phyloP scores from a whole-genome alignment of 2,797 vertebrate genomes.

The Kryptolebias ocellatus region DNA sequence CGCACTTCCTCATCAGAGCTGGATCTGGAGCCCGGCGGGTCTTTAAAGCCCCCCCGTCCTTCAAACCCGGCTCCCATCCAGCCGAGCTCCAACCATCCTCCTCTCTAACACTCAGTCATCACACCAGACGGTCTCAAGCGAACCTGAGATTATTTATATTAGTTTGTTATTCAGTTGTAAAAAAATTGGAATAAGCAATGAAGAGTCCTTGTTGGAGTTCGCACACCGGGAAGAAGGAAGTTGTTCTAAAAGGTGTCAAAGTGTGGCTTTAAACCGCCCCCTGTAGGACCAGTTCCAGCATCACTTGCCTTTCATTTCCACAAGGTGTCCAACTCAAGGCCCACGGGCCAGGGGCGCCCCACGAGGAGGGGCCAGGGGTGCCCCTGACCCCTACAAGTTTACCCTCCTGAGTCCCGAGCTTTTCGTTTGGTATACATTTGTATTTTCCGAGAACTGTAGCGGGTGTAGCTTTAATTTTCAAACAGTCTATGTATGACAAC shows the following conservation, averaged over 20 bases:
- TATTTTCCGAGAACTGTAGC: too few relatives aligned
- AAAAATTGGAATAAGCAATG: background rate
- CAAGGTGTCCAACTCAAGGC: background rate
- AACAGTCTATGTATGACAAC: too few relatives aligned
- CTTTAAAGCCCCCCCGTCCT: slow-evolving; percentile 30
- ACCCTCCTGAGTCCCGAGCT: too few relatives aligned
- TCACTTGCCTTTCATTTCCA: slow-evolving; percentile 21
- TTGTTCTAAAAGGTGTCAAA: slow-evolving; percentile 20
- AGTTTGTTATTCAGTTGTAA: background rate
- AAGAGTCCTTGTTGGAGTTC: background rate
- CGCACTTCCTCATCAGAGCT: slow-evolving; percentile 64
- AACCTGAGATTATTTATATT: slow-evolving; percentile 9
- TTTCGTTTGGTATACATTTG: too few relatives aligned
- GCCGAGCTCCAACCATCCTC: too few relatives aligned
- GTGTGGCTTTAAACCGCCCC: slow-evolving; percentile 56
- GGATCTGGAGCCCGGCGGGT: slow-evolving; percentile 7
- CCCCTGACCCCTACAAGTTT: too few relatives aligned
- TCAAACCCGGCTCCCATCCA: background rate
- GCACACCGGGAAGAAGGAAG: slow-evolving; percentile 50
- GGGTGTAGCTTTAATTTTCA: too few relatives aligned
- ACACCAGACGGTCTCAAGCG: slow-evolving; percentile 44
- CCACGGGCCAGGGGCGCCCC: too few relatives aligned
- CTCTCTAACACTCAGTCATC: slow-evolving; percentile 46
- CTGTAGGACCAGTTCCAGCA: slow-evolving; percentile 53
- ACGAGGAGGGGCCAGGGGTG: too few relatives aligned